These are phyloP conservation scores for Phorcus lineatus DNA, from an alignment of 2,888 invertebrate species.

Conservation along the genomic window DNA sequence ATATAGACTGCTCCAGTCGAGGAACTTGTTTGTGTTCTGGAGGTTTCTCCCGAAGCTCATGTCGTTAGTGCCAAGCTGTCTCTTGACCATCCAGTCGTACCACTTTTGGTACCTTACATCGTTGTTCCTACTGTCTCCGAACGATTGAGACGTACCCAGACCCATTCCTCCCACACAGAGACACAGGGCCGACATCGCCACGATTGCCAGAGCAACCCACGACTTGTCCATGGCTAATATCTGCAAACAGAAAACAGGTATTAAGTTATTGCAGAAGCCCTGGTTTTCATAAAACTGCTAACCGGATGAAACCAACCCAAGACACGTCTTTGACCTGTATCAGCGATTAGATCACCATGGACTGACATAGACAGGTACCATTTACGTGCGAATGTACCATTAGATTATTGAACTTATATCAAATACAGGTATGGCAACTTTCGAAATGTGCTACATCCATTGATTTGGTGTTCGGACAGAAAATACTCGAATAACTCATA, in stretches of 20 bases:
- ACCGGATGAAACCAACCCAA: too few species aligned
- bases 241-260: background rate
- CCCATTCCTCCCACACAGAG: slow-evolving; percentile 19
- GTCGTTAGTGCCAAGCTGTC: slow-evolving; percentile 15
- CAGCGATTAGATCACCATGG: too few species aligned
- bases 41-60: background rate
- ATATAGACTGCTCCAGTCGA: slow-evolving; percentile 12
- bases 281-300: too few species aligned
- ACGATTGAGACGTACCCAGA: background rate
- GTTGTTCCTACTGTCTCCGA: background rate
- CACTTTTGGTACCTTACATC: slow-evolving; percentile 16
- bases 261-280: too few species aligned
- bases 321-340: too few species aligned
- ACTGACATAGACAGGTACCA: too few species aligned
- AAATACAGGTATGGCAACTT: too few species aligned
- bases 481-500: too few species aligned
- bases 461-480: too few species aligned
- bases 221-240: background rate
- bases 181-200: background rate
- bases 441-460: too few species aligned
- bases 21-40: background rate
- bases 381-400: too few species aligned
- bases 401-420: too few species aligned
- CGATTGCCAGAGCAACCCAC: background rate
- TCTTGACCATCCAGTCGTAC: slow-evolving; percentile 25